Conservation (phyloP, 2,113 vertebrate genomes). For the Eidolon helvum region DNA sequence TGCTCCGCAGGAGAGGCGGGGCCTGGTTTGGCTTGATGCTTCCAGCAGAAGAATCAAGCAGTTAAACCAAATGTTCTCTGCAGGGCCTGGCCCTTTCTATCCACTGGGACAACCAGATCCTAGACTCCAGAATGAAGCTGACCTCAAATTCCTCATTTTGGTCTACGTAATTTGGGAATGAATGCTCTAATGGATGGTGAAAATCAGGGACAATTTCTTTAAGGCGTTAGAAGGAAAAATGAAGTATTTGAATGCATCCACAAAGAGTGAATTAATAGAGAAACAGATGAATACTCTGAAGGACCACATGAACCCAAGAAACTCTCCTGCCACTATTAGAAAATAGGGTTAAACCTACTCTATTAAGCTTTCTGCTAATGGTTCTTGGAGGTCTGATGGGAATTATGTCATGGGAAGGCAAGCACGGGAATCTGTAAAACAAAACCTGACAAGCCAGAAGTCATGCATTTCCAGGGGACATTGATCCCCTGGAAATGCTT, state of each 20-base stretch:
- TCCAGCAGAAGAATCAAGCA: background rate
- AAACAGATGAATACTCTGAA: background rate
- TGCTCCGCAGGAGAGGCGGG: accelerated
- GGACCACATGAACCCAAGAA: background rate
- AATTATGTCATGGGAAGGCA: background rate
- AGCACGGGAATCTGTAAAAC: background rate
- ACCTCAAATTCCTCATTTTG: background rate
- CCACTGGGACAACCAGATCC: background rate
- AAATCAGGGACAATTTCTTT: background rate
- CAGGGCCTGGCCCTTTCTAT: background rate
- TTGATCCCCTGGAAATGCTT: background rate
- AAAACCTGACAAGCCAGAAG: background rate
- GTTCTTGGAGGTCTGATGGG: background rate
- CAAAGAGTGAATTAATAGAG: background rate
- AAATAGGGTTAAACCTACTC: background rate
- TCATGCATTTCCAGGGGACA: background rate
- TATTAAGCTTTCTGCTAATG: background rate
- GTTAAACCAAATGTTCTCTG: background rate
- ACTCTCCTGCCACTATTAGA: background rate
- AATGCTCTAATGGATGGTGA: background rate
- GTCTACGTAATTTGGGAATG: background rate
- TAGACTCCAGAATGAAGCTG: background rate
- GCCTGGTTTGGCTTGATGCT: background rate
- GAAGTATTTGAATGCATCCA: background rate
- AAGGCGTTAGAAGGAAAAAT: background rate